Conservation (phyloP, 23 tunicate species). For the Trididemnum nubilum region DNA sequence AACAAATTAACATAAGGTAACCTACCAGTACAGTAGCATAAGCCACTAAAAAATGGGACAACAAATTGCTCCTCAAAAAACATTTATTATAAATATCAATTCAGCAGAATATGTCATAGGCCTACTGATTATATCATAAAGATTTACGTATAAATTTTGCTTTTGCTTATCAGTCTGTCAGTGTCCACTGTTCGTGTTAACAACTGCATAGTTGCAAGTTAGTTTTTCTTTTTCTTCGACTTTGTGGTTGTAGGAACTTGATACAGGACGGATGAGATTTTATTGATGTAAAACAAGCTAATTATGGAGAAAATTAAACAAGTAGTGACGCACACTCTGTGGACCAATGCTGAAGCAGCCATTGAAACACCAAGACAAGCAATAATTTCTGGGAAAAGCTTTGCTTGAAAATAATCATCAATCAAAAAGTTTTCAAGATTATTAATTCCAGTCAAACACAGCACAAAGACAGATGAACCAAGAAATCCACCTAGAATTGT, state of each 20-base stretch:
- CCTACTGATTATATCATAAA: too few relatives aligned
- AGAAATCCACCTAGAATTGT: slow-evolving; percentile 88
- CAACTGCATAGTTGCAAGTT: too few relatives aligned
- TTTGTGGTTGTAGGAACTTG: slow-evolving; percentile 44
- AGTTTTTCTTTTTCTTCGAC: slow-evolving; percentile 40
- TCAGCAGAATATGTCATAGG: too few relatives aligned
- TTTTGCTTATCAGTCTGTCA: too few relatives aligned
- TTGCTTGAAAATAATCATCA: slow-evolving; percentile 93
- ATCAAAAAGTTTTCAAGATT: slow-evolving; percentile 75
- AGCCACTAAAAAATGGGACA: too few relatives aligned
- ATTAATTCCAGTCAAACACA: slow-evolving; percentile 61
- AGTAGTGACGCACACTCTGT: slow-evolving; percentile 89
- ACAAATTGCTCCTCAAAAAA: too few relatives aligned
- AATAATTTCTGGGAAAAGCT: slow-evolving; percentile 82
- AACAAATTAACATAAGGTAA: too few relatives aligned
- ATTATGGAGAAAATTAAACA: slow-evolving; percentile 70
- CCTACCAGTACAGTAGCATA: too few relatives aligned
- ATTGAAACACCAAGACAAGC: slow-evolving; percentile 56
- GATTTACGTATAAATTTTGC: too few relatives aligned
- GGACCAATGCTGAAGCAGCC: slow-evolving; percentile 81
- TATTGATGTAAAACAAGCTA: slow-evolving; percentile 71
- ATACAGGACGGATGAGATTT: slow-evolving; percentile 52
- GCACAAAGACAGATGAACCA: slow-evolving; percentile 74
- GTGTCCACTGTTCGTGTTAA: too few relatives aligned
- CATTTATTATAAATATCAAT: too few relatives aligned